Base-by-base conservation (phyloP, 2,113 vertebrate species). In the Gymnarchus niloticus region DNA sequence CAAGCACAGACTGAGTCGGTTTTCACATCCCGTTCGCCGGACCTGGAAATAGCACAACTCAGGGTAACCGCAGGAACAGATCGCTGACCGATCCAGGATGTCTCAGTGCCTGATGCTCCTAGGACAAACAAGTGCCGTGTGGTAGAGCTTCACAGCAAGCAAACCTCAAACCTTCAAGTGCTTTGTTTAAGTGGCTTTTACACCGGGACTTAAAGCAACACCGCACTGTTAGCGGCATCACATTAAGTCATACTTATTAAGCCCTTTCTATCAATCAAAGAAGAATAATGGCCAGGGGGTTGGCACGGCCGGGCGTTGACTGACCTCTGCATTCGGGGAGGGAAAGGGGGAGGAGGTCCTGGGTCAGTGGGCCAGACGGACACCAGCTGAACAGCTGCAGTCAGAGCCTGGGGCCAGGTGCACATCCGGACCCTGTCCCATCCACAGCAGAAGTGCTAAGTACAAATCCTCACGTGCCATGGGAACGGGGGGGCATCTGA, bases 401-500 rank as follows among this genome's bases (percentile, higher is more conserved):
- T 80, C 88, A 86, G 86, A 86, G 89, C 86, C 87, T 46, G 65
- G 41, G 83, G 23, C 25, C 10, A 76, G 78, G 73, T 84, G 44
- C 25, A 23, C 61, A 84, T 21, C 14, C 28, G 48, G 80, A 52
- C 51, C 19, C 48, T 25, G 51, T 81, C 78, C 73, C 44, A 48
- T 81, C 90, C 84, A 83, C 86, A 82, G 86, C 84, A 86, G 80
- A 89, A 19, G 21, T 21, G 89, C 28, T 61, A 91, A 93, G 90
- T 88, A 81, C 90, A 92, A 92, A 93, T 92, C 90, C 90, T 89
- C 91, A 92, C 61, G 86, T 87, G 87, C 84, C 85, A 87, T 37
- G 86, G 89, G 87, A 83, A 69, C 23, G 49, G 21, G 86, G 88
- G 87, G 85, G 12, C 28, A 87, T 46, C 69, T 81, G 73, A 48